A percentile compares a stretch with the other conserved stretches of the same genome.
phyloP scores from a whole-genome alignment of 2,888 invertebrate genomes.

The Altica lythri region DNA sequence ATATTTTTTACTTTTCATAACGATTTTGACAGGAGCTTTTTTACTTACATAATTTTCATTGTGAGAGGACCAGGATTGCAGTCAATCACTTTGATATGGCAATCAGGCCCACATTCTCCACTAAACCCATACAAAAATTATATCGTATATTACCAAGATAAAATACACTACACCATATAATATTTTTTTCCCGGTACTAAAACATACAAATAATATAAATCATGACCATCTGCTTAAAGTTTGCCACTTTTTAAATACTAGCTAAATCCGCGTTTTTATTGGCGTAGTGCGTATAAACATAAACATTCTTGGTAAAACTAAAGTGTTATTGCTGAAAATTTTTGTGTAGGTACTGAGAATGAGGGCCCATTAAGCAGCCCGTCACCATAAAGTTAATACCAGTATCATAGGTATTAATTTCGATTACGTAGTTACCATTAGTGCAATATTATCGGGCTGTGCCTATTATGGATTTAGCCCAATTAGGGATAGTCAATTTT shows the following conservation, averaged over 20 bases:
- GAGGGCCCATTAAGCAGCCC: conserved; percentile 26
- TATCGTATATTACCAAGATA: no score
- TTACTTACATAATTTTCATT: conserved; percentile 44
- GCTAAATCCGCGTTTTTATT: no score
- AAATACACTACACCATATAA: no score
- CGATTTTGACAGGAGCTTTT: conserved; percentile 54
- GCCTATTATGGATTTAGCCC: conserved; percentile 47
- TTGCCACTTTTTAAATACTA: no score
- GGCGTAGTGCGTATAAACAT: no score
- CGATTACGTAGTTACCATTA: conserved; percentile 56
- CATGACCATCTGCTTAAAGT: no score
- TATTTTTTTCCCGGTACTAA: no score
- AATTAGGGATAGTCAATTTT: conserved; percentile 57
- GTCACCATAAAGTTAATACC: conserved; percentile 39
- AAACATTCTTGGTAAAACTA: conserved; percentile 1
- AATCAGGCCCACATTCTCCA: conserved; percentile 24
- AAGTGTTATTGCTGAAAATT: background rate
- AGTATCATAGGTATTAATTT: conserved; percentile 37
- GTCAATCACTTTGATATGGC: conserved; percentile 36
- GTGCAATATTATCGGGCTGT: conserved; percentile 57
- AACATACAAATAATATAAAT: background rate
- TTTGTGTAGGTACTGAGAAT: background rate
- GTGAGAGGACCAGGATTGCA: conserved; percentile 39
- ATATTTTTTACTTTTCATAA: conserved; percentile 59
- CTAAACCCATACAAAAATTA: conserved; percentile 7